Evolutionary conservation across 2,797 vertebrate species (phyloP), one percentile per base, ranked within the genome.

Genomic region (Gadopsis bispinosus): DNA sequence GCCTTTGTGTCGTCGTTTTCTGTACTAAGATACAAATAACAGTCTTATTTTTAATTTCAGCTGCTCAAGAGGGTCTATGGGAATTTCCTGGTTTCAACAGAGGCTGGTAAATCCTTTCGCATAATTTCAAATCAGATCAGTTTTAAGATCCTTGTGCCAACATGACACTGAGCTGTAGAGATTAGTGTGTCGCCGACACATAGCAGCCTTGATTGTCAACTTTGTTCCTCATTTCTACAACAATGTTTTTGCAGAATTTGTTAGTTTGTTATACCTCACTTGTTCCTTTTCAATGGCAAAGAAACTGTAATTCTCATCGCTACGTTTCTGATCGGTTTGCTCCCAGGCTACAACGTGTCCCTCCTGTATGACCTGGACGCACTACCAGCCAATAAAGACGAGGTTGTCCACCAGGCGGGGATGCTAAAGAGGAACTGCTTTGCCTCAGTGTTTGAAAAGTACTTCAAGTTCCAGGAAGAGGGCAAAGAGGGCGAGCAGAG

Each of bases 361-460:
- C 95, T 99, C 91, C 95, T 98, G 20, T 99, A 96, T 0, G 97
- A 99, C 93, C 95, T 99, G 95, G 98, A 99, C 14, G 90, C 93
- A 16, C 94, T 99, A 22, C 97, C 98, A 0, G 83, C 95, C 74
- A 96, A 97, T 83, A 99, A 97, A 88, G 97, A 97, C 0, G 95
- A 97, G 60, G 91, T 97, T 0, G 86, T 99, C 63, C 98, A 99
- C 94, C 98, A 99, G 94, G 98, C 97, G 0, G 98, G 98, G 85
- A 99, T 99, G 96, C 96, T 99, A 76, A 99, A 99, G 93, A 96
- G 98, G 86, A 99, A 99, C 94, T 99, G 98, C 93, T 99, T 99
- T 63, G 98, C 98, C 77, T 99, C 98, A 0, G 98, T 99, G 69
- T 99, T 99, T 47, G 98, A 99, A 88, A 99, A 99, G 87, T 99